Base-by-base conservation (phyloP, 2,888 invertebrate species). In the Latheticus oryzae region DNA sequence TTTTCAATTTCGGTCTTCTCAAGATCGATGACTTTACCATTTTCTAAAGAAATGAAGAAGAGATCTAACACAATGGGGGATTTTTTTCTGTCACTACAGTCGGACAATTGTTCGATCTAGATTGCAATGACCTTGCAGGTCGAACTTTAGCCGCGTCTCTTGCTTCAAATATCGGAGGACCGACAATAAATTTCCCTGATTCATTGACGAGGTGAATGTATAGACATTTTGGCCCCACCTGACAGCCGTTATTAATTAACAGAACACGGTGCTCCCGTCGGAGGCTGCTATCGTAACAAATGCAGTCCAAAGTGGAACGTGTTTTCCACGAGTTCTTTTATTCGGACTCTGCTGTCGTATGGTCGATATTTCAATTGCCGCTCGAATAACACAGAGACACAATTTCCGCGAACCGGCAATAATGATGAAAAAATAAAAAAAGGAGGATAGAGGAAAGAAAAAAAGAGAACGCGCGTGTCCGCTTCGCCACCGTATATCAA, bases 241-340 rank as follows among this genome's bases (percentile, higher is more conserved):
- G 70, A 70, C 71, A 70, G 66, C 68, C 67, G 67, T 72, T 71
- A 73, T 74, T 74, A 74, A 74, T 74, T 74, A 74, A 73, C 70
- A 67, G 71, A 68, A 69, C 68, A 68, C 65, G 69, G 61, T 59
- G 66, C 65, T 66, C 62, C 56, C 59, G 30, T 33, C 54, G n/a
- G 60, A 56, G 65, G 59, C 60, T 50, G 61, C 60, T 52, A 58
- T 60, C 59, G 61, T 61, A 63, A 65, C 58, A 66, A 68, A 68
- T 66, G 65, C 66, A 66, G 60, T 51, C 53, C 47, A 55, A 65
- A 63, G 59, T 64, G 60, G 64, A 63, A 38, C 65, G 57, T 66
- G 66, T 65, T 63, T 62, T 60, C 52, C 40, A 30, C 43, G 16
- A 45, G n/a, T n/a, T n/a, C n/a, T n/a, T n/a, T 43, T 52, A 38